Percentiles rank a stretch among this genome's conserved stretches.
These are phyloP conservation scores for Peromyscus polionotus DNA, from an alignment of 2,113 vertebrate genomes.

Conservation along the genomic window DNA sequence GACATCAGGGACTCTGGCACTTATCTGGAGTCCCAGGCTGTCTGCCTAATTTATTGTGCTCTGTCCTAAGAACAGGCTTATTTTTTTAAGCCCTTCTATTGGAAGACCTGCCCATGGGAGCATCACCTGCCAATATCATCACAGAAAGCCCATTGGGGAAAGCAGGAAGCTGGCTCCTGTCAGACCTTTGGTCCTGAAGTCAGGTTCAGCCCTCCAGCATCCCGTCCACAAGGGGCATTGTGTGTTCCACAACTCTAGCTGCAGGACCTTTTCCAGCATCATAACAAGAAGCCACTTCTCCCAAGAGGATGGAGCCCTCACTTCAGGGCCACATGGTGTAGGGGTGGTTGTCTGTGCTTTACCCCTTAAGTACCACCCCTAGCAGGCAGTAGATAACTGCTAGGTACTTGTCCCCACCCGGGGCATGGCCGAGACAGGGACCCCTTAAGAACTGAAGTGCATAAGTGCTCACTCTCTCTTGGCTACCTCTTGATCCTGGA, in stretches of 20 bases:
- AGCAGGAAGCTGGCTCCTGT: background rate
- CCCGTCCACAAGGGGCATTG: background rate
- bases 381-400: too few relatives aligned
- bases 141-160: background rate
- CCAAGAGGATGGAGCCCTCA: background rate
- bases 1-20: background rate
- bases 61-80: background rate
- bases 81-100: background rate
- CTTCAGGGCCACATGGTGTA: background rate
- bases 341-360: too few relatives aligned
- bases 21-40: background rate
- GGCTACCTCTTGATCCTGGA: too few relatives aligned
- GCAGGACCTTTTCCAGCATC: background rate
- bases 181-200: background rate
- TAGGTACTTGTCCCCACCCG: too few relatives aligned
- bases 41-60: background rate
- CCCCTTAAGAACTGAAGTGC: too few relatives aligned
- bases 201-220: background rate
- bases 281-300: background rate
- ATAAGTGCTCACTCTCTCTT: too few relatives aligned
- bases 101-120: background rate
- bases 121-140: fast-evolving
- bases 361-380: too few relatives aligned
- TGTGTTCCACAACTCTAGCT: background rate
- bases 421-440: too few relatives aligned